phyloP scores from a whole-genome alignment of 2,888 invertebrate genomes.

The Diarsia brunnea region DNA sequence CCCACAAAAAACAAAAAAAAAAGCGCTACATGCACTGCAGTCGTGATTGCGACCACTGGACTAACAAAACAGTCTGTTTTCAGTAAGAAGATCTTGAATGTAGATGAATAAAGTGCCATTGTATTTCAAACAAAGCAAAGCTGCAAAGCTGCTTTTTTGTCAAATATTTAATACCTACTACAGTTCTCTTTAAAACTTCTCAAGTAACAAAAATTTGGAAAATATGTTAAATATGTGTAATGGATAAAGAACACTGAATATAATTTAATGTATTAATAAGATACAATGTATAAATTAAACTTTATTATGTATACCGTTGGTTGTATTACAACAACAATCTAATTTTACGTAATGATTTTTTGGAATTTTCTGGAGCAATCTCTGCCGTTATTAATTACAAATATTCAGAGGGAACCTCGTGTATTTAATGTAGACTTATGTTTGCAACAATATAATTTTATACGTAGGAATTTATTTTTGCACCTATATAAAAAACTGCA shows the following conservation, averaged over 20 bases:
- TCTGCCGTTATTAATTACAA: slow-evolving; percentile 18
- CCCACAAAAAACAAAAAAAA: no score
- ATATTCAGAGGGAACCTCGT: not conserved
- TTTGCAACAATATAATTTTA: not conserved
- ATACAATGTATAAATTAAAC: slow-evolving; percentile 9
- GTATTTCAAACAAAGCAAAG: no score
- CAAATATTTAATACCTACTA: not conserved
- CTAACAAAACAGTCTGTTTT: no score
- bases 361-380: slow-evolving; percentile 13
- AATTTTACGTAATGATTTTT: not conserved
- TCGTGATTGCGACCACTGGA: no score
- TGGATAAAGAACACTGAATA: not conserved
- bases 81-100: not conserved
- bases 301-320: not conserved
- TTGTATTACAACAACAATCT: slow-evolving; percentile 10
- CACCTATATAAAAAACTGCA: not conserved
- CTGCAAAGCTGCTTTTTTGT: no score
- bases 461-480: not conserved
- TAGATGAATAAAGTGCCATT: not conserved
- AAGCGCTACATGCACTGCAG: no score
- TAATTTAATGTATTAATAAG: slow-evolving; percentile 10
- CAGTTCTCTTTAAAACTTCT: not conserved
- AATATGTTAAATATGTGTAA: no score
- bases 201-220: not conserved
- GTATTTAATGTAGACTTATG: slow-evolving; percentile 5